Percentiles rank a stretch among this genome's conserved stretches.
Conservation (phyloP, 2,113 vertebrate genomes). For the Pachypanchax playfairii region DNA sequence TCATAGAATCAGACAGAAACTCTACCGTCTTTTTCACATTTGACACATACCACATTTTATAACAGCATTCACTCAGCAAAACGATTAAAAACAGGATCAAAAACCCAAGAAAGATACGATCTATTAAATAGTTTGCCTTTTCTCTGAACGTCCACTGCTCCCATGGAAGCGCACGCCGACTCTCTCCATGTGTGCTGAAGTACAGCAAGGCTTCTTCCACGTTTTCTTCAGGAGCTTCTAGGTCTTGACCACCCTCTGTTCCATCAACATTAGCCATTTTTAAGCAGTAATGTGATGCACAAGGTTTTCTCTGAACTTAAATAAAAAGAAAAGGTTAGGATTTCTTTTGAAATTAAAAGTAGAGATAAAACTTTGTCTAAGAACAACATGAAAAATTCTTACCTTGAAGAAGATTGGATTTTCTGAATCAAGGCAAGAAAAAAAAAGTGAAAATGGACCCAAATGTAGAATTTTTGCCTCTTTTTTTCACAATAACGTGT, state of each 20-base stretch:
- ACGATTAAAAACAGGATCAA: conserved; percentile 56
- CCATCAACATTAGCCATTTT: conserved; percentile 64
- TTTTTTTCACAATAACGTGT: conserved; percentile 12
- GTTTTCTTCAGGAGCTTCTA: conserved; percentile 60
- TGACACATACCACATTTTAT: conserved; percentile 77
- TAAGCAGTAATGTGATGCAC: background rate
- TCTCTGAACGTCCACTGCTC: conserved; percentile 75
- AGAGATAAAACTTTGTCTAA: background rate
- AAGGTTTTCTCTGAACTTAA: no score
- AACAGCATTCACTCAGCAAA: conserved; percentile 55
- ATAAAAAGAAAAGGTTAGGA: background rate
- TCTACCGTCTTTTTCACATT: conserved; percentile 52
- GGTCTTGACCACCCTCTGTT: conserved; percentile 39
- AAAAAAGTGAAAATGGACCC: background rate
- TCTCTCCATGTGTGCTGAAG: conserved; percentile 62
- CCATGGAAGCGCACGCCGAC: conserved; percentile 65
- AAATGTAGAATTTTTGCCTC: conserved; percentile 9
- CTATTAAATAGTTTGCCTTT: conserved; percentile 67
- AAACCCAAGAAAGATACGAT: conserved; percentile 73
- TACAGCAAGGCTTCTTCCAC: conserved; percentile 49
- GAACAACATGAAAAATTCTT: conserved; percentile 16
- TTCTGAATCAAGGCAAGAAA: background rate
- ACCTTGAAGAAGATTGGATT: conserved; percentile 42
- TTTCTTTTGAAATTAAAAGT: background rate
- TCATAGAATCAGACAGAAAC: conserved; percentile 47